Evolutionary conservation across 2,113 vertebrate species (phyloP).

Genomic region (Clarias batrachus): DNA sequence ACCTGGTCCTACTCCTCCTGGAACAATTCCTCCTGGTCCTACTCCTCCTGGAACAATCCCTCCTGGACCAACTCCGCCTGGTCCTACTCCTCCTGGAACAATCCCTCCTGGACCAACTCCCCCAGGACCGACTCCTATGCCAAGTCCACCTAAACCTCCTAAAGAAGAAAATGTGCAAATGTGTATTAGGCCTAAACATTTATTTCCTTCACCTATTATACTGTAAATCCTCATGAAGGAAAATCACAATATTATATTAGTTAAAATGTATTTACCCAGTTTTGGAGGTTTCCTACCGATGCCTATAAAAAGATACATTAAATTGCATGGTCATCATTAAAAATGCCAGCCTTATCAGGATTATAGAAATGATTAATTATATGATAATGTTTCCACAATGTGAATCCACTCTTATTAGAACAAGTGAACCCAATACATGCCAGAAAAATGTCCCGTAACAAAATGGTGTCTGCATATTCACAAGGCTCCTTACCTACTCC

Average conservation of each 20-base stretch:
- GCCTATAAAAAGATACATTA: conserved; percentile 4
- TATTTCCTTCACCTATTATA: not conserved
- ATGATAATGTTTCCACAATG: not conserved
- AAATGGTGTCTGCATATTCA: not conserved
- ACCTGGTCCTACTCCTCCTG: conserved; percentile 14
- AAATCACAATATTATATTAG: not conserved
- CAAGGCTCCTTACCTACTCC: conserved; percentile 15
- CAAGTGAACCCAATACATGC: not conserved
- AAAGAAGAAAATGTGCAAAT: not conserved
- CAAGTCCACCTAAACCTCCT: conserved; percentile 12
- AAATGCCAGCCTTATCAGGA: not conserved
- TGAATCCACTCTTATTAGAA: not conserved
- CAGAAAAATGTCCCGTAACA: not conserved
- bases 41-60: not conserved
- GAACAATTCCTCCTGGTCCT: conserved; percentile 6
- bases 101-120: not conserved
- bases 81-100: conserved; percentile 8
- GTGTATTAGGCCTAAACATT: not conserved
- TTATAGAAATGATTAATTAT: not conserved
- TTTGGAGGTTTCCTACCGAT: conserved; percentile 28
- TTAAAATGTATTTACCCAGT: conserved; percentile 12
- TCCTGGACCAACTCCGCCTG: not conserved
- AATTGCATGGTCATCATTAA: not conserved
- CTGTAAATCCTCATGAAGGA: not conserved
- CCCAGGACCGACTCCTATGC: conserved; percentile 10